These are phyloP conservation scores for Leucopternis melanops DNA, from an alignment of 2,113 vertebrate genomes.

Conservation along the genomic window DNA sequence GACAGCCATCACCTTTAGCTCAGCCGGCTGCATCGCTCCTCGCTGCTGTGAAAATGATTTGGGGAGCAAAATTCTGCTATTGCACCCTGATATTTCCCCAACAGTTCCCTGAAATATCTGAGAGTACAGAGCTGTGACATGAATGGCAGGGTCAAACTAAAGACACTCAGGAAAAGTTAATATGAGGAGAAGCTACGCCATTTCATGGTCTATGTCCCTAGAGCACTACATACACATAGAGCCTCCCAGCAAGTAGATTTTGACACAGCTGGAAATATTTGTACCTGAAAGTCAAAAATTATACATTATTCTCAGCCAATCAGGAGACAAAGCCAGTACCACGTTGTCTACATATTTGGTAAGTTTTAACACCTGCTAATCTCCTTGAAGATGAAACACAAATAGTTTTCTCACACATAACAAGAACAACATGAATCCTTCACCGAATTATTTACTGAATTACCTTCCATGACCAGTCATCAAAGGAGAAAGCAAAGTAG, in stretches of 20 bases:
- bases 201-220: background rate
- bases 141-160: background rate
- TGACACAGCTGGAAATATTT: background rate
- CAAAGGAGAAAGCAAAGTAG: background rate
- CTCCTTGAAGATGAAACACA: background rate
- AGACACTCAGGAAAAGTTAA: background rate
- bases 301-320: background rate
- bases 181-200: background rate
- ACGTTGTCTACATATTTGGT: background rate
- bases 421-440: background rate
- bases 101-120: background rate
- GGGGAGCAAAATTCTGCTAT: background rate
- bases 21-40: background rate
- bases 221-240: background rate
- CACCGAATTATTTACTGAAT: slow-evolving; percentile 10
- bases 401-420: background rate
- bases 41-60: background rate
- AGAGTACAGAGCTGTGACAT: background rate
- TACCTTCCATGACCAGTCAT: background rate
- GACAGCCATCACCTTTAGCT: background rate
- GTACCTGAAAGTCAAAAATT: background rate
- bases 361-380: background rate
- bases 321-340: background rate
- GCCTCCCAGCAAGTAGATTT: background rate
- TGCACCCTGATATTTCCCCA: background rate